Evolutionary conservation across 1,140 invertebrate genomes (phyloP), one percentile per base, ranked within the genome.

Genomic region (Eurosta solidaginis): DNA sequence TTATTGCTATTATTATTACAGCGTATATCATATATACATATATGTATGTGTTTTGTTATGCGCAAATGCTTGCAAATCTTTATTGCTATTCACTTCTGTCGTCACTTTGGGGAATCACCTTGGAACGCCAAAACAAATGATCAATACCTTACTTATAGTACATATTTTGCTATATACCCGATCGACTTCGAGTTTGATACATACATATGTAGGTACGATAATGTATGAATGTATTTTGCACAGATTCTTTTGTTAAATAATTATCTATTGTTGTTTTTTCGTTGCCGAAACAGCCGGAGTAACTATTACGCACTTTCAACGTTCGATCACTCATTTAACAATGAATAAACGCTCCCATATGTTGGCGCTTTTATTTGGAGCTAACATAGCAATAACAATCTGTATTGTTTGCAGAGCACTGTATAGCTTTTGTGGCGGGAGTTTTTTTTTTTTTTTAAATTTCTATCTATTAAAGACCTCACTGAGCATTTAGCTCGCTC

Each of bases 31-130:
- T 36, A n/a, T 59, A 36, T 63, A 6, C 40, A 20, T 17, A 4
- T 63, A 63, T 63, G 2, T 29, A 33, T 27, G 10, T 12, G 29
- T 29, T 29, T 29, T 3, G 22, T 3, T 22, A 25, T 52, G n/a
- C n/a, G n/a, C n/a, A n/a, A n/a, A 52, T 25, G 20, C 25, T 22
- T 52, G 52, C 3, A 59, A n/a, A n/a, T n/a, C n/a, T 2, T 14
- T 25, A 54, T 9, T 54, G 9, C 22, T 54, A 25, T 59, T n/a
- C 40, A 33, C 59, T 40, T 17, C 33, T 40, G 27, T 68, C 59
- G 29, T 68, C 59, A 68, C 2, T 14, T n/a, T 68, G 59, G 59
- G 59, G 59, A 68, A 40, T 40, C 59, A 68, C 59, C 59, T n/a
- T 14, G 36, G 29, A n/a, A n/a, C 33, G 22, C 59, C 12, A 68